A percentile compares a stretch with the other conserved stretches of the same genome.
These are phyloP conservation scores for Acanthoscelides obtectus DNA, from an alignment of 2,888 invertebrate genomes.

Conservation along the genomic window DNA sequence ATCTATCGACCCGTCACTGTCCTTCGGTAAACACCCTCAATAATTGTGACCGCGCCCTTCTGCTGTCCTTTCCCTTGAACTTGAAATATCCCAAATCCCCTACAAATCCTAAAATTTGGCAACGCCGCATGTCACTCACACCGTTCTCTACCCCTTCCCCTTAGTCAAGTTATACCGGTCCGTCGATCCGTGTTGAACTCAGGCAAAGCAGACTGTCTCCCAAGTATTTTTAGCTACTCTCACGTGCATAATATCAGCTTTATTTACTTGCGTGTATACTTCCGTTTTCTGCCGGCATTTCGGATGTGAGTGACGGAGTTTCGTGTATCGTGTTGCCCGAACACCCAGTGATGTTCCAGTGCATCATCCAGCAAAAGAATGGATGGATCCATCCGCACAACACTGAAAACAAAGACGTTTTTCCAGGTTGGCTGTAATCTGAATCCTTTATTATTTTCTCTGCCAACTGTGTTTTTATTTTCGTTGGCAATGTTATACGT, in stretches of 20 bases:
- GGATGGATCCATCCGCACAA: constrained; percentile 69
- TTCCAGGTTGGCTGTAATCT: constrained; percentile 59
- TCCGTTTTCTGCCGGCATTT: constrained; percentile 23
- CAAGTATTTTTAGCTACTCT: constrained; percentile 27
- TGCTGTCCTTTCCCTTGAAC: neutral
- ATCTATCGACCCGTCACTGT: neutral
- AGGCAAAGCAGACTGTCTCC: neutral
- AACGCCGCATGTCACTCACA: neutral
- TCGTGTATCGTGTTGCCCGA: neutral
- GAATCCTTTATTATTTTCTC: neutral
- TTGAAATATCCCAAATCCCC: neutral
- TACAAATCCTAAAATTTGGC: neutral
- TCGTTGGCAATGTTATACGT: neutral
- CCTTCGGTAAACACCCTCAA: neutral
- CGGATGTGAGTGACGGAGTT: neutral
- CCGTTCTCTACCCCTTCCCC: neutral
- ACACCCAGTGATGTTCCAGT: constrained; percentile 64
- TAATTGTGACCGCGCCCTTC: neutral
- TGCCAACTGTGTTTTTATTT: neutral
- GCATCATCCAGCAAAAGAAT: constrained; percentile 74
- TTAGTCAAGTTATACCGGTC: neutral
- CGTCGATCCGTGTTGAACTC: neutral
- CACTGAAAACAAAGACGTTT: constrained; percentile 67
- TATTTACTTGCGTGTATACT: constrained; percentile 33
- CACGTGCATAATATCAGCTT: constrained; percentile 22